phyloP scores from a whole-genome alignment of 2,888 invertebrate species.

The Elegia similella region DNA sequence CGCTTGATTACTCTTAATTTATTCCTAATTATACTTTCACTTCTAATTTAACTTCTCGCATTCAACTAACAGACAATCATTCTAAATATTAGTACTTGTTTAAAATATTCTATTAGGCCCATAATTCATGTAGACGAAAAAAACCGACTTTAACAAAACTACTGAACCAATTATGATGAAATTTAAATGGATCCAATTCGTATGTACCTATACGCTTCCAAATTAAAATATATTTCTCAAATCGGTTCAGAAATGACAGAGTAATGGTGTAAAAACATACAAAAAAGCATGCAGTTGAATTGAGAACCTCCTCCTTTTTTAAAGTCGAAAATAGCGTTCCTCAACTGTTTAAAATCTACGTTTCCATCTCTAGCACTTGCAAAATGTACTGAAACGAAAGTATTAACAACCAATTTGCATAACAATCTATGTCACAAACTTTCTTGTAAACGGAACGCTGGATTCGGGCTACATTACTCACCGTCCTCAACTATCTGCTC shows the following conservation, averaged over 20 bases:
- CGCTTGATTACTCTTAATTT: conserved; percentile 1
- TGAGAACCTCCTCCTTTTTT: background rate
- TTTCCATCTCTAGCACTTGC: background rate
- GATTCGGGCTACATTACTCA: conserved; percentile 65
- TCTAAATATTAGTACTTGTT: too few species aligned
- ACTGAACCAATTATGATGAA: too few species aligned
- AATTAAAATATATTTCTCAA: too few species aligned
- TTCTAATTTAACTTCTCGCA: background rate
- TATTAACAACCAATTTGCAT: conserved; percentile 57
- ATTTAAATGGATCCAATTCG: too few species aligned
- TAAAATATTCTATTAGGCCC: too few species aligned
- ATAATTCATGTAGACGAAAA: too few species aligned
- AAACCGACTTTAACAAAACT: too few species aligned
- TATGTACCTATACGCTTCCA: too few species aligned
- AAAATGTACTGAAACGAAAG: conserved; percentile 7
- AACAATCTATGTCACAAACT: conserved; percentile 58
- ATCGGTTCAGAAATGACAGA: too few species aligned
- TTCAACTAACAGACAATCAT: too few species aligned
- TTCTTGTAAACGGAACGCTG: conserved; percentile 56
- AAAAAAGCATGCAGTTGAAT: too few species aligned
- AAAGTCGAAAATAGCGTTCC: background rate
- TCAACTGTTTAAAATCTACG: background rate
- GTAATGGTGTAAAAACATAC: too few species aligned
- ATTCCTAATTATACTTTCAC: conserved; percentile 9
- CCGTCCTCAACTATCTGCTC: conserved; percentile 40